phyloP scores from a whole-genome alignment of 2,797 vertebrate genomes.

The Halcyon chelicuti region DNA sequence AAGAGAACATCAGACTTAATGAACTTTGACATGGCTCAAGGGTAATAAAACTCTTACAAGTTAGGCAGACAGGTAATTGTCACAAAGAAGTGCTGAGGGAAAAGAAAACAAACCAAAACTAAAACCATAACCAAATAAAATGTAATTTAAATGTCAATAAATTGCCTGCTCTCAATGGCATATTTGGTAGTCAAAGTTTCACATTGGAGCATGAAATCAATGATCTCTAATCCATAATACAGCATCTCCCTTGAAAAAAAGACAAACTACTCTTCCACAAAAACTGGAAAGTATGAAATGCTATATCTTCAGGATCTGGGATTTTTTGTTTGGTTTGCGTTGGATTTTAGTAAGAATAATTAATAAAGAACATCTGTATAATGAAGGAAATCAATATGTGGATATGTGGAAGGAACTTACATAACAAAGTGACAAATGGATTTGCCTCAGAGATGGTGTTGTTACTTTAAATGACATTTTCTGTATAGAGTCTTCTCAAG shows the following conservation, averaged over 20 bases:
- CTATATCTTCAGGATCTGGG: not conserved
- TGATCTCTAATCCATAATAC: not conserved
- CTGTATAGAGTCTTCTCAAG: not conserved
- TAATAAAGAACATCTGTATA: not conserved
- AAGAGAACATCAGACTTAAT: not conserved
- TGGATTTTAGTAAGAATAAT: not conserved
- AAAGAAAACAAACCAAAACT: not conserved
- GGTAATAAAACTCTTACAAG: not conserved
- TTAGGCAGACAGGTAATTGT: not conserved
- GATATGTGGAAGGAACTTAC: not conserved
- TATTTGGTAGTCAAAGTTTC: not conserved
- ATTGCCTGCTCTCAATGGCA: not conserved
- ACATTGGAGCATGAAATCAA: not conserved
- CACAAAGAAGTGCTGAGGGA: not conserved
- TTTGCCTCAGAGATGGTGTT: not conserved
- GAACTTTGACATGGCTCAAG: not conserved
- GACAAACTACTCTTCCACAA: not conserved
- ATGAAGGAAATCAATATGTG: not conserved
- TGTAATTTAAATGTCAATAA: not conserved
- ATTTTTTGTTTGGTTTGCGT: accelerated
- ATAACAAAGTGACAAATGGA: not conserved
- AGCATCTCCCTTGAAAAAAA: not conserved
- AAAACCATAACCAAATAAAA: not conserved
- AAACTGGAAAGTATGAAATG: not conserved
- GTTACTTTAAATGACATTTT: not conserved